Conservation (phyloP, 1,140 invertebrate species). For the Orius laevigatus region DNA sequence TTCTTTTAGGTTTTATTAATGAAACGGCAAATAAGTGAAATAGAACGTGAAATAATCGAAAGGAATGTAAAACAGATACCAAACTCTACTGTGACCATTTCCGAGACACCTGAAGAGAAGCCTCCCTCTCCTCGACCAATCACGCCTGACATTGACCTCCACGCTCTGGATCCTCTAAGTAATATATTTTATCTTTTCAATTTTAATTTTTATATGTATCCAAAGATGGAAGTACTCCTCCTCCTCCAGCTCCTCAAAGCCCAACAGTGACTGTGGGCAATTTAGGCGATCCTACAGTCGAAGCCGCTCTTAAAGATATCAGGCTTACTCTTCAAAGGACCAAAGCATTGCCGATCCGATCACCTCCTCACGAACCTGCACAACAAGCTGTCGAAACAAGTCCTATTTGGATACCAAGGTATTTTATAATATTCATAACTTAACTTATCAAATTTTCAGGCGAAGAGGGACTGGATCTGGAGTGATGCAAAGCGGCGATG, state of each 20-base stretch:
- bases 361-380: constrained; percentile 28
- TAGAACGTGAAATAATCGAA: constrained; percentile 52
- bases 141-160: constrained; percentile 21
- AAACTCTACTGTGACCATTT: constrained; percentile 5
- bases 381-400: constrained; percentile 34
- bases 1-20: constrained; percentile 38
- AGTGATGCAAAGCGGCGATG: constrained; percentile 29
- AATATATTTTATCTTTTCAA: constrained; percentile 1
- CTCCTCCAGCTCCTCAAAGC: constrained; percentile 44
- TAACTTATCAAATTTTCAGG: constrained; percentile 21
- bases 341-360: constrained; percentile 43
- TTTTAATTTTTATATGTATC: neutral
- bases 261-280: constrained; percentile 23
- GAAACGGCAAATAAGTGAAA: constrained; percentile 56
- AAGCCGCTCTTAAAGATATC: constrained; percentile 67
- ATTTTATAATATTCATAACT: neutral
- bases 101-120: constrained; percentile 13
- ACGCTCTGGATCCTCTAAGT: constrained; percentile 23
- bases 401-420: constrained; percentile 44
- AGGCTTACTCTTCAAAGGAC: constrained; percentile 59
- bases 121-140: constrained; percentile 2
- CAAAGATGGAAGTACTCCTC: constrained; percentile 32
- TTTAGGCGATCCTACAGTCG: constrained; percentile 30
- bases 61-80: constrained; percentile 23
- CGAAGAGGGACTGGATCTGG: constrained; percentile 27